These are phyloP conservation scores for Butorides virescens DNA, from an alignment of 2,113 vertebrate genomes.

Conservation along the genomic window DNA sequence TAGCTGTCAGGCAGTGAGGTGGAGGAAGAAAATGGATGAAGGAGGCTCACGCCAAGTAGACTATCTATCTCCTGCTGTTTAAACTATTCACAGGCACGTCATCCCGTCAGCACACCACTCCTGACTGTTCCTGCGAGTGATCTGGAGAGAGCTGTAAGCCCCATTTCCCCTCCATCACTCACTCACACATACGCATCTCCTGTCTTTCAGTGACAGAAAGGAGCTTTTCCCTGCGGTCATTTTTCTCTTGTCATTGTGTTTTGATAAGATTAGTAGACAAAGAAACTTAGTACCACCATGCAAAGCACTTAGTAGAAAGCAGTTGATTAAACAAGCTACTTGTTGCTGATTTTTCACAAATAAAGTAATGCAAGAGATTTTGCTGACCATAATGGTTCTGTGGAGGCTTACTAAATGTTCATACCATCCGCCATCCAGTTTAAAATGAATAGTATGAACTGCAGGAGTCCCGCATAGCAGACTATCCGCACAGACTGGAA, in stretches of 20 bases:
- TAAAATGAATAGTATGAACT: neutral
- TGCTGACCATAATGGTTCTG: neutral
- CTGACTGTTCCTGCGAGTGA: neutral
- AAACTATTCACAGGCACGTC: neutral
- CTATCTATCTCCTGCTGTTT: neutral
- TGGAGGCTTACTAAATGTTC: neutral
- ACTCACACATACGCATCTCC: neutral
- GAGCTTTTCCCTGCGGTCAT: neutral
- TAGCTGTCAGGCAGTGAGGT: neutral
- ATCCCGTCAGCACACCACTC: neutral
- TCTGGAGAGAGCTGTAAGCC: neutral
- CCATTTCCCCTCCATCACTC: neutral
- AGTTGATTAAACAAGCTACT: neutral
- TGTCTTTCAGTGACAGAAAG: neutral
- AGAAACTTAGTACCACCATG: neutral
- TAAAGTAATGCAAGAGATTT: neutral
- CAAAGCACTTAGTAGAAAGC: neutral
- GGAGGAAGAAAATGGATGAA: neutral
- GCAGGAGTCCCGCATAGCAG: neutral
- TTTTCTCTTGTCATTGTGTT: constrained; percentile 23
- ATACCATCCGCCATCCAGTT: neutral
- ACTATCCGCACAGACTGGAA: neutral
- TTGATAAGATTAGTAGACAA: constrained; percentile 1
- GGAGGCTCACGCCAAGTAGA: neutral
- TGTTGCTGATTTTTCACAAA: neutral